Evolutionary conservation across 2,113 vertebrate genomes (phyloP).

Genomic region (Lampris megalopsis): DNA sequence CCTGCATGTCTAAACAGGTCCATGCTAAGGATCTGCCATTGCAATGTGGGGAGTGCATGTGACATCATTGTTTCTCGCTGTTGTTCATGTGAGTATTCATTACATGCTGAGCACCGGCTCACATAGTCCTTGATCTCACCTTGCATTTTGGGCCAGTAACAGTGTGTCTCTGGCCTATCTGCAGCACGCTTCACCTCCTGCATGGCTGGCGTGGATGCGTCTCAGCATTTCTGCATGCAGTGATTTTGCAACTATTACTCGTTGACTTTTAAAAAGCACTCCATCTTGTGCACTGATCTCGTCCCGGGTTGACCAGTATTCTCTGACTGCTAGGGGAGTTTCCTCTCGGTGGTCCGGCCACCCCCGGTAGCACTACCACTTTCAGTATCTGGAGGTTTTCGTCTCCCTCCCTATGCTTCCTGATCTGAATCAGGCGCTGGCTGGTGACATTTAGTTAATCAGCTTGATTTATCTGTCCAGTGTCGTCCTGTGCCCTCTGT

Average conservation of each 20-base stretch:
- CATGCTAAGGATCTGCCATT: no score
- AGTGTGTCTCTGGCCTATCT: background rate
- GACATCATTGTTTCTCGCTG: no score
- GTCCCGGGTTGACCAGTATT: conserved; percentile 2
- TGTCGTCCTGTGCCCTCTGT: conserved; percentile 23
- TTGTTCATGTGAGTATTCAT: no score
- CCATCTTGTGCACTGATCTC: conserved; percentile 40
- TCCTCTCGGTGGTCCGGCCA: no score
- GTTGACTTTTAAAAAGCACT: no score
- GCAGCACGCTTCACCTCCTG: conserved; percentile 10
- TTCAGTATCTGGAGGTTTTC: conserved; percentile 24
- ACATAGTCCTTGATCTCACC: background rate
- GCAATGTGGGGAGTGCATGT: no score
- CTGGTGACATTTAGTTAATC: conserved; percentile 46
- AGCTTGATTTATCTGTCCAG: conserved; percentile 36
- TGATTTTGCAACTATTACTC: no score
- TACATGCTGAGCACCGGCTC: no score
- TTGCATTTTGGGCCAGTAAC: conserved; percentile 3
- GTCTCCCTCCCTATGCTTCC: conserved; percentile 24
- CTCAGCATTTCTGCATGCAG: no score
- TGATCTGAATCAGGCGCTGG: conserved; percentile 35
- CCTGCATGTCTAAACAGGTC: no score
- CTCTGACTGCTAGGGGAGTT: no score
- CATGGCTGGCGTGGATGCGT: conserved; percentile 28
- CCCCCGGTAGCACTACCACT: background rate